phyloP scores from a whole-genome alignment of 1,140 invertebrate species.

The Megalonaias nervosa region DNA sequence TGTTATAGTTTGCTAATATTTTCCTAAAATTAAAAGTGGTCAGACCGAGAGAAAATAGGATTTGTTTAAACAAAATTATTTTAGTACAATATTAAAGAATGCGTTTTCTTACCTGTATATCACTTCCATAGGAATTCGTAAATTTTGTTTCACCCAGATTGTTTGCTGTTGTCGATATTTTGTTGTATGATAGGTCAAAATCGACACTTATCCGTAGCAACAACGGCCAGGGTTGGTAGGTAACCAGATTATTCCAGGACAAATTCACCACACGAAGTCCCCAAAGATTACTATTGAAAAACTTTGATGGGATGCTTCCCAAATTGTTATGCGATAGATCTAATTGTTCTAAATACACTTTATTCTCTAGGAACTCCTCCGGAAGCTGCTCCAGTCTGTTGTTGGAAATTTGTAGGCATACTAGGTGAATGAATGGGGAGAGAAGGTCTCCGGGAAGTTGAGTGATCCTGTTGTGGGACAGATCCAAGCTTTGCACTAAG shows the following conservation, averaged over 20 bases:
- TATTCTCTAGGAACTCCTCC: constrained; percentile 16
- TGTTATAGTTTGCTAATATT: no score
- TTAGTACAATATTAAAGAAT: constrained; percentile 7
- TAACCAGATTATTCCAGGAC: constrained; percentile 10
- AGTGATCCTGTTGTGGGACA: no score
- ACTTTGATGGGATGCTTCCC: not conserved
- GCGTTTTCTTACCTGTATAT: constrained; percentile 1
- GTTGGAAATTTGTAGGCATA: constrained; percentile 5
- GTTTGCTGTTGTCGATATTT: not conserved
- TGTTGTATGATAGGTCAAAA: constrained; percentile 23
- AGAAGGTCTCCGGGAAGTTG: no score
- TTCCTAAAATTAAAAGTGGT: no score
- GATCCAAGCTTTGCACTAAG: no score
- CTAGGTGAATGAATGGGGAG: no score
- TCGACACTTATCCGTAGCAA: no score
- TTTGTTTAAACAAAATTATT: not conserved
- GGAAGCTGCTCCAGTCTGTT: constrained; percentile 7
- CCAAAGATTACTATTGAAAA: constrained; percentile 15
- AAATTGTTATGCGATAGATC: constrained; percentile 26
- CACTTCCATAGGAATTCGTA: constrained; percentile 1
- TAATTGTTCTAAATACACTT: not conserved
- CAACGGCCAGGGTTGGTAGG: constrained; percentile 26
- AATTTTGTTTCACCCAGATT: constrained; percentile 10
- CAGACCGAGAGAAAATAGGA: no score
- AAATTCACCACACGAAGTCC: not conserved